Evolutionary conservation across 2,888 invertebrate species (phyloP).

Genomic region (Colletes collaris): DNA sequence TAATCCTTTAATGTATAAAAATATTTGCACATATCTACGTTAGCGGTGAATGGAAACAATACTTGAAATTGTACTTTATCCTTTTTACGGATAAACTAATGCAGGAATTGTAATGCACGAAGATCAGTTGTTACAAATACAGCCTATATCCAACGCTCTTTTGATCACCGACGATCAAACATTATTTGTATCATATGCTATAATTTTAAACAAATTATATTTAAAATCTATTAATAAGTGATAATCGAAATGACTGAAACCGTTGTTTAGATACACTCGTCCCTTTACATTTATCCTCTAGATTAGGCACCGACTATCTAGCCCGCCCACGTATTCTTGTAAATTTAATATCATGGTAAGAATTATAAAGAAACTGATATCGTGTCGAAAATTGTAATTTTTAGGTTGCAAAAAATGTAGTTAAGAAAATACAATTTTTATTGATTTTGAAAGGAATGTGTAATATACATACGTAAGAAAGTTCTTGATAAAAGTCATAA

Average conservation of each 20-base stretch:
- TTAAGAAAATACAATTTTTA: too few relatives aligned
- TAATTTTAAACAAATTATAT: constrained; percentile 79
- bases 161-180: constrained; percentile 65
- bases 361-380: too few relatives aligned
- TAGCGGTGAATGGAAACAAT: constrained; percentile 26
- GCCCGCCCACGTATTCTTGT: too few relatives aligned
- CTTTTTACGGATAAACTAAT: constrained; percentile 51
- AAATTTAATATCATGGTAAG: not conserved
- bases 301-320: too few relatives aligned
- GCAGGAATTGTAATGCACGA: constrained; percentile 20
- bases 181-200: constrained; percentile 77
- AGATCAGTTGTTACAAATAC: constrained; percentile 41
- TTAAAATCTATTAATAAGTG: constrained; percentile 70
- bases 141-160: constrained; percentile 53
- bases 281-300: not conserved
- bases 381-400: too few relatives aligned
- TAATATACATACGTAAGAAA: too few relatives aligned
- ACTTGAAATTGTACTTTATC: constrained; percentile 24
- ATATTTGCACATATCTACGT: constrained; percentile 39
- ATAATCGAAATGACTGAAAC: constrained; percentile 54
- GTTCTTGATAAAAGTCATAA: too few relatives aligned
- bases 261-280: constrained; percentile 36
- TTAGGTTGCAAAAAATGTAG: too few relatives aligned
- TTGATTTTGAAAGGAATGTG: too few relatives aligned
- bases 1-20: not conserved